Base-by-base conservation (phyloP, 1,140 invertebrate genomes). In the Onthophagus taurus region DNA sequence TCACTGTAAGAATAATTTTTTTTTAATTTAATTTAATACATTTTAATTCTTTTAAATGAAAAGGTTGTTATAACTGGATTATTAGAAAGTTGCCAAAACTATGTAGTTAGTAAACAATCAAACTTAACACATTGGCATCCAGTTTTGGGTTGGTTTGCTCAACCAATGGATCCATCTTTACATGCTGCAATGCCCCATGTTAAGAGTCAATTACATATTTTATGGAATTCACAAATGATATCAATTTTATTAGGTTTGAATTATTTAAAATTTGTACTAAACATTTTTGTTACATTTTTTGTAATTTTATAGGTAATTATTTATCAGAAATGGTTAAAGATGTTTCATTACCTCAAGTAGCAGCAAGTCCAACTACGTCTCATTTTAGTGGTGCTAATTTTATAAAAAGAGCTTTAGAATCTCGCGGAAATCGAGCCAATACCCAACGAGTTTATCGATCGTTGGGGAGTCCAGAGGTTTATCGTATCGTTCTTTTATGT, bases 61-160 rank as follows among this genome's bases (percentile, higher is more conserved):
- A 19, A 89, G 86, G 72, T 79, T 58, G 83, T 91, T 16, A 74
- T 88, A 4, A 86, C 80, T 13, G 74, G 80, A 42, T 76, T 93
- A 47, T 62, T 93, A 23, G 83, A 90, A 62, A 83, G 78, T 36
- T 91, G 88, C 63, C 83, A 88, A 52, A 78, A 83, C 52, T 91
- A 89, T 59, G 87, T 91, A 6, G 78, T 81, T 4, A 80, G 75
- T 39, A 92, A 92, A 65, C 81, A 87, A 57, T 87, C 86, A 13
- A 89, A 87, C 60, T 73, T 94, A 20, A 93, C 89, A 26, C 89
- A 96, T 63, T 97, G 93, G 92, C 93, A 99, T 72, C 92, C 94
- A 12, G 79, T 98, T 19, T 71, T 99, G 5, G 94, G 94, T n/a
- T 98, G 93, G 91, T 92, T 94, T 68, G 83, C 86, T 7, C 89